Conservation (phyloP, 2,888 invertebrate species). For the Ceraclea dissimilis region DNA sequence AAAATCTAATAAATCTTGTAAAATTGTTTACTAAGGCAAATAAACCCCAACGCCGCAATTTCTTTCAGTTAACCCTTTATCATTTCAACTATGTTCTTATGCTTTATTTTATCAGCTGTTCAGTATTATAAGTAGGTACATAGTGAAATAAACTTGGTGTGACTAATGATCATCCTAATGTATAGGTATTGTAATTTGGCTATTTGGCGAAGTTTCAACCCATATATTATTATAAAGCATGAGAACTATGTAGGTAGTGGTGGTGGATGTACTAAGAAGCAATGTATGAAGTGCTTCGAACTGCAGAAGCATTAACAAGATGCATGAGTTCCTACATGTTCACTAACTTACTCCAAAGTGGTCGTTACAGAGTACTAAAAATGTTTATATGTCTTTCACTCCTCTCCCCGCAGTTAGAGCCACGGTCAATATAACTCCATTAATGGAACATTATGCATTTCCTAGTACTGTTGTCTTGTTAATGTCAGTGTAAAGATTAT, state of each 20-base stretch:
- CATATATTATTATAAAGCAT: conserved; percentile 16
- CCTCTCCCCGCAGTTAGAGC: background rate
- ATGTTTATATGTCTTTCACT: background rate
- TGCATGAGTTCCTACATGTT: background rate
- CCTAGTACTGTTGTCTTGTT: background rate
- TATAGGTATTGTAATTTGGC: conserved; percentile 24
- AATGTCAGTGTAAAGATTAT: no score
- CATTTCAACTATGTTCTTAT: no score
- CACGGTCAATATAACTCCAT: conserved; percentile 1
- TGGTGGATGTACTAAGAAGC: no score
- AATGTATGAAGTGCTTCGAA: background rate
- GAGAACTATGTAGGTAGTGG: background rate
- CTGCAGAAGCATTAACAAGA: conserved; percentile 12
- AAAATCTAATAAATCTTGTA: no score
- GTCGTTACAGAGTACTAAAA: background rate
- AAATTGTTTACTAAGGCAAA: no score
- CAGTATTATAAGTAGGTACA: no score
- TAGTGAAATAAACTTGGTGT: conserved; percentile 1
- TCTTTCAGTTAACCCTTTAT: no score
- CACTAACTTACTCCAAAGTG: conserved; percentile 1
- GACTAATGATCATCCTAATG: conserved; percentile 20
- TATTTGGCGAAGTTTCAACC: conserved; percentile 24
- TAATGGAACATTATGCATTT: background rate
- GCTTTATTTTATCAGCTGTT: no score
- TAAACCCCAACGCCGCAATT: no score